Evolutionary conservation across 2,113 vertebrate species (phyloP).

Genomic region (Camelus bactrianus): DNA sequence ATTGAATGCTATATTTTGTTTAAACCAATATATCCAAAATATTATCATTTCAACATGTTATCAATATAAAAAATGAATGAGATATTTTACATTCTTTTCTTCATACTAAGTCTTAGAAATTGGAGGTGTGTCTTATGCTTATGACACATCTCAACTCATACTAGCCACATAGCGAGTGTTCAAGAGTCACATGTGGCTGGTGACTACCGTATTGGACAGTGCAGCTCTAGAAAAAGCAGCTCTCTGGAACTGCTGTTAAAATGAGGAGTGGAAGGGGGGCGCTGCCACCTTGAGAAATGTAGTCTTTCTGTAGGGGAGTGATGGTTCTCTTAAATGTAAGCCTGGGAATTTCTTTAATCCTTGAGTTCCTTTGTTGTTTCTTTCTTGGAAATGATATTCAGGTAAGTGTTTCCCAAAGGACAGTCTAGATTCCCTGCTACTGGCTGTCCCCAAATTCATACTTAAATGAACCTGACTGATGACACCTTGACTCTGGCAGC

Average conservation of each 20-base stretch:
- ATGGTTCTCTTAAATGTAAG: slow-evolving; percentile 27
- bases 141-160: background rate
- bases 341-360: slow-evolving; percentile 53
- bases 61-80: slow-evolving; percentile 27
- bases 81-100: slow-evolving; percentile 21
- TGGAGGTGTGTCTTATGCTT: background rate
- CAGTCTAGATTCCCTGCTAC: slow-evolving; percentile 18
- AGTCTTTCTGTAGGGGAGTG: background rate
- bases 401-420: slow-evolving; percentile 69
- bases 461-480: slow-evolving; percentile 30
- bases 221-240: slow-evolving; percentile 38
- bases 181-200: background rate
- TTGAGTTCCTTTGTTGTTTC: slow-evolving; percentile 56
- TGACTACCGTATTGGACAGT: background rate
- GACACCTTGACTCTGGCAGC: slow-evolving; percentile 31
- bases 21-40: background rate
- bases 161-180: background rate
- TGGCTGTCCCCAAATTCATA: slow-evolving; percentile 59
- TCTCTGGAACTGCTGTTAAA: background rate
- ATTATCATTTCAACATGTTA: slow-evolving; percentile 14
- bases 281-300: background rate
- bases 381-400: slow-evolving; percentile 59
- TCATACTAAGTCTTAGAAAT: slow-evolving; percentile 58
- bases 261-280: background rate
- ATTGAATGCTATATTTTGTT: slow-evolving; percentile 38